Evolutionary conservation across 2,888 invertebrate species (phyloP).

Genomic region (Rhamnusium bicolor): DNA sequence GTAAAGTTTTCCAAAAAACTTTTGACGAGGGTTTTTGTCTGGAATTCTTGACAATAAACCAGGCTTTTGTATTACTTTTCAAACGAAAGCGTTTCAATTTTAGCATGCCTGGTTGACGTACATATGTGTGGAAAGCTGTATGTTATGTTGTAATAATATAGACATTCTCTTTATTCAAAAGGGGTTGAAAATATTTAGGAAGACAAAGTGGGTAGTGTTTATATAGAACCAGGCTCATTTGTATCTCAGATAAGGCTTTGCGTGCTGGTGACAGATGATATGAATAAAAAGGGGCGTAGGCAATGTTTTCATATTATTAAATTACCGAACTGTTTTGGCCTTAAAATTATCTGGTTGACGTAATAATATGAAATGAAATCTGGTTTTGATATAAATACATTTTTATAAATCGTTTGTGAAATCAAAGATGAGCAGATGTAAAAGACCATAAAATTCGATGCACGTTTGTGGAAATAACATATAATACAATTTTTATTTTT

Average conservation of each 20-base stretch:
- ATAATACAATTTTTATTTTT: too few relatives aligned
- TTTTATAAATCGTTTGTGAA: not conserved
- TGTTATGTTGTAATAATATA: slow-evolving; percentile 21
- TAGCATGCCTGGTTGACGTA: slow-evolving; percentile 11
- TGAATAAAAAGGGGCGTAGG: slow-evolving; percentile 35
- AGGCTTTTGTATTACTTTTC: slow-evolving; percentile 18
- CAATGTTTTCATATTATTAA: slow-evolving; percentile 25
- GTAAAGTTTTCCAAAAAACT: slow-evolving; percentile 25
- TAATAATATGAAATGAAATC: slow-evolving; percentile 1
- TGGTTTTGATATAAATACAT: slow-evolving; percentile 1
- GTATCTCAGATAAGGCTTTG: slow-evolving; percentile 29
- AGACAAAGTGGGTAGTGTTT: slow-evolving; percentile 25
- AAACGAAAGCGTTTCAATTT: slow-evolving; percentile 30
- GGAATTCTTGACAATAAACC: slow-evolving; percentile 27
- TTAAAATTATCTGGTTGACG: slow-evolving; percentile 15
- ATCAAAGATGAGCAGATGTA: not conserved
- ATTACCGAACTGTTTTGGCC: slow-evolving; percentile 20
- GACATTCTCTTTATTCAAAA: slow-evolving; percentile 19
- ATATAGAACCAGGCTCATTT: slow-evolving; percentile 23
- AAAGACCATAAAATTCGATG: not conserved
- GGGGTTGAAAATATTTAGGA: slow-evolving; percentile 37
- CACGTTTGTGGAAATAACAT: not conserved
- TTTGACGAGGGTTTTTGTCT: slow-evolving; percentile 35
- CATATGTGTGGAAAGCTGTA: slow-evolving; percentile 8
- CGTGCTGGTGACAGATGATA: slow-evolving; percentile 37